phyloP scores from a whole-genome alignment of 2,113 vertebrate species.

The Chlamydotis undulata region DNA sequence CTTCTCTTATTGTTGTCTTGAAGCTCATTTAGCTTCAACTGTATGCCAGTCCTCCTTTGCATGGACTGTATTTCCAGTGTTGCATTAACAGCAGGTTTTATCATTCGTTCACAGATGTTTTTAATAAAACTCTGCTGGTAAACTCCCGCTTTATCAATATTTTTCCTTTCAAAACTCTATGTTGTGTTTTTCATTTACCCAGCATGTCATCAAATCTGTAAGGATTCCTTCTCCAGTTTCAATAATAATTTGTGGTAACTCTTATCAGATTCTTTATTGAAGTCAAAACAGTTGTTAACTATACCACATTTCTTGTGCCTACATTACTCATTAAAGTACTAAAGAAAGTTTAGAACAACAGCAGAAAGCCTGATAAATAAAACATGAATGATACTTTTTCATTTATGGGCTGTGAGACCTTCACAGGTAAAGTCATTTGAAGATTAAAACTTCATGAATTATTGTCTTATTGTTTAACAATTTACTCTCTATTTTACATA shows the following conservation, averaged over 20 bases:
- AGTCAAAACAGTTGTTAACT: background rate
- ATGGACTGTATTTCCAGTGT: background rate
- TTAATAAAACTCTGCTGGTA: background rate
- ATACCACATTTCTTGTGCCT: background rate
- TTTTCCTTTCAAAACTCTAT: background rate
- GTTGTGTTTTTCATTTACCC: background rate
- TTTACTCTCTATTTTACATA: background rate
- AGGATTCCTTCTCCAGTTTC: background rate
- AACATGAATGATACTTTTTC: background rate
- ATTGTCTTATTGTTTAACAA: background rate
- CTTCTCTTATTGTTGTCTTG: background rate
- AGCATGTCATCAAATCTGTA: background rate
- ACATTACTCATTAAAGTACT: background rate
- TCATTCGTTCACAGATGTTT: background rate
- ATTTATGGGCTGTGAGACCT: background rate
- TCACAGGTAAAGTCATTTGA: background rate
- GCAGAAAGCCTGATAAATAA: background rate
- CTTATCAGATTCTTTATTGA: background rate
- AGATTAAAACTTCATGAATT: background rate
- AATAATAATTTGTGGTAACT: background rate
- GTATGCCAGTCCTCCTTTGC: background rate
- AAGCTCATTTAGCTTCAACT: background rate
- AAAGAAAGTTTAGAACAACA: background rate
- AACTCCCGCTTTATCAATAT: background rate
- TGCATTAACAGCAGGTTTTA: background rate